These are phyloP conservation scores for Panthera tigris DNA, from an alignment of 2,113 vertebrate genomes.

Conservation along the genomic window DNA sequence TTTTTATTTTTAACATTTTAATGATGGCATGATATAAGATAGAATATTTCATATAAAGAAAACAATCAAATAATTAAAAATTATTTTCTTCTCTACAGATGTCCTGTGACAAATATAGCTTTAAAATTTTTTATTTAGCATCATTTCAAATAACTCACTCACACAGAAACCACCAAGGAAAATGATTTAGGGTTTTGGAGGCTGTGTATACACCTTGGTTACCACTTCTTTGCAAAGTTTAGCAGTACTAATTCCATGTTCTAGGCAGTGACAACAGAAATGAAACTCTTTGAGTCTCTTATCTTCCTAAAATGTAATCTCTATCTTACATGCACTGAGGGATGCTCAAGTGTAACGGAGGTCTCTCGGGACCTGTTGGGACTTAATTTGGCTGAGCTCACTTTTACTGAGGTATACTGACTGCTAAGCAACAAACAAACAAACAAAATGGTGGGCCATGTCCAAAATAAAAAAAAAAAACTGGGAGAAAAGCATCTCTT, in stretches of 20 bases:
- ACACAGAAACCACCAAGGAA: not conserved
- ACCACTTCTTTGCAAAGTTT: not conserved
- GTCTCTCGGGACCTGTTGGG: not conserved
- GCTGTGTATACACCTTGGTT: not conserved
- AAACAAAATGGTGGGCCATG: accelerated
- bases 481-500: not conserved
- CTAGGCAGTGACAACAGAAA: not conserved
- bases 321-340: not conserved
- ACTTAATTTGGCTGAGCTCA: not conserved
- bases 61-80: not conserved
- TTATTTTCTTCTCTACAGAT: not conserved
- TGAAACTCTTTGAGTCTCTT: not conserved
- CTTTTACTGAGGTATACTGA: not conserved
- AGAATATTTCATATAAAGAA: not conserved
- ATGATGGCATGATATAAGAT: not conserved
- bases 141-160: not conserved
- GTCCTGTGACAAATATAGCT: not conserved
- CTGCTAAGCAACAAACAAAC: not conserved
- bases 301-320: not conserved
- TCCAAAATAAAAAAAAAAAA: not conserved
- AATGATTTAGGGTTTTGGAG: not conserved
- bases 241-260: not conserved
- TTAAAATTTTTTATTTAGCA: not conserved
- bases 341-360: not conserved
- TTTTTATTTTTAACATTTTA: not conserved